Percentiles rank a stretch among this genome's conserved stretches.
Evolutionary conservation across 2,797 vertebrate genomes (phyloP).

Genomic region (Monodelphis domestica): DNA sequence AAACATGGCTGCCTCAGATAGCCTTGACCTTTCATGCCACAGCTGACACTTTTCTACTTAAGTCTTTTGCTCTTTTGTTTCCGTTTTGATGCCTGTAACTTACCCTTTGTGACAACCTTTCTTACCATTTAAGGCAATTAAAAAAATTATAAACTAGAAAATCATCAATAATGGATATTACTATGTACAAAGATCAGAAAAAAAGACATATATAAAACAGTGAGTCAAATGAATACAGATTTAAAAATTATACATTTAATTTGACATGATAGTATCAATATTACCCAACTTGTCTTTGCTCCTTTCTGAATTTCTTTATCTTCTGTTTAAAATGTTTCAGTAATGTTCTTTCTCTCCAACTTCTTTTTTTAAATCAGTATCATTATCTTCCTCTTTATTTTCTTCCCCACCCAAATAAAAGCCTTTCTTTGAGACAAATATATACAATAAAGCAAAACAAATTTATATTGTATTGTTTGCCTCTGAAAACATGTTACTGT

Average conservation of each 20-base stretch:
- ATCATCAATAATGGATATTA: neutral
- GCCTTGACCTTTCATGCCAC: neutral
- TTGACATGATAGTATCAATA: neutral
- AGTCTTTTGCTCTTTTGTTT: neutral
- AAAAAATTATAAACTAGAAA: neutral
- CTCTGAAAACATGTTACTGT: neutral
- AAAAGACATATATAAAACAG: neutral
- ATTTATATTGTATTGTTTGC: neutral
- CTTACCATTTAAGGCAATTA: neutral
- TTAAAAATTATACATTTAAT: neutral
- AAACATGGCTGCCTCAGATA: neutral
- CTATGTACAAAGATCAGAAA: neutral
- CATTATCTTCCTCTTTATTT: neutral
- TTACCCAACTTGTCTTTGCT: neutral
- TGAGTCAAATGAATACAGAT: neutral
- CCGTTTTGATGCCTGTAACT: neutral
- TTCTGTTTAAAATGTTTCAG: neutral
- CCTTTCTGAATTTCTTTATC: neutral
- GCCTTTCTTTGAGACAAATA: neutral
- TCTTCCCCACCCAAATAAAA: neutral
- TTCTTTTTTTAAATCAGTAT: neutral
- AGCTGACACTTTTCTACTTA: neutral
- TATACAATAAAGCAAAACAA: neutral
- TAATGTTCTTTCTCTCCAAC: neutral
- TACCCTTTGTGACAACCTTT: neutral